Evolutionary conservation across 1,140 invertebrate genomes (phyloP).

Genomic region (Lepidurus couesii): DNA sequence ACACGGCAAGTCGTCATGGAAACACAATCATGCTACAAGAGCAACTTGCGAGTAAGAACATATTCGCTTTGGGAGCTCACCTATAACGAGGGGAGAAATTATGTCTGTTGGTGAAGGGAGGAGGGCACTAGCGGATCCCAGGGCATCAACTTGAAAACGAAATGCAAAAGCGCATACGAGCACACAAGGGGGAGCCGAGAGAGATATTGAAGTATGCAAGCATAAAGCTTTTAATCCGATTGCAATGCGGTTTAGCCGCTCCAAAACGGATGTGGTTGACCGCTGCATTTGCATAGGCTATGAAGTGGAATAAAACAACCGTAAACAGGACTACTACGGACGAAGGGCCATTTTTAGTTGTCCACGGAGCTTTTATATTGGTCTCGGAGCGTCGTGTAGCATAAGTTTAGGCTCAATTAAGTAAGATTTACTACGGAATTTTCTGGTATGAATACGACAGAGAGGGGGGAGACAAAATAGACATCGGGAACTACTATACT

Average conservation of each 20-base stretch:
- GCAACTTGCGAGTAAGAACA: background rate
- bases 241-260: background rate
- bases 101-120: constrained; percentile 9
- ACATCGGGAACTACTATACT: background rate
- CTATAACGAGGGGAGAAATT: constrained; percentile 11
- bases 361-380: background rate
- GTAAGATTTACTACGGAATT: background rate
- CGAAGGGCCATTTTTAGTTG: background rate
- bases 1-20: constrained; percentile 18
- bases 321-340: background rate
- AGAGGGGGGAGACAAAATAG: background rate
- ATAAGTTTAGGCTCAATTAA: background rate
- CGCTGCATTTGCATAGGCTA: constrained; percentile 3
- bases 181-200: background rate
- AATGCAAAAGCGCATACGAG: background rate
- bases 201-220: constrained; percentile 15
- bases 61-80: background rate
- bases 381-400: background rate
- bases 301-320: constrained; percentile 6
- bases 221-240: constrained; percentile 9
- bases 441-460: background rate
- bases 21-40: background rate
- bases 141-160: background rate
- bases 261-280: constrained; percentile 2
- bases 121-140: background rate